These are phyloP conservation scores for Theocolax elegans DNA, from an alignment of 1,140 invertebrate species.

Conservation along the genomic window DNA sequence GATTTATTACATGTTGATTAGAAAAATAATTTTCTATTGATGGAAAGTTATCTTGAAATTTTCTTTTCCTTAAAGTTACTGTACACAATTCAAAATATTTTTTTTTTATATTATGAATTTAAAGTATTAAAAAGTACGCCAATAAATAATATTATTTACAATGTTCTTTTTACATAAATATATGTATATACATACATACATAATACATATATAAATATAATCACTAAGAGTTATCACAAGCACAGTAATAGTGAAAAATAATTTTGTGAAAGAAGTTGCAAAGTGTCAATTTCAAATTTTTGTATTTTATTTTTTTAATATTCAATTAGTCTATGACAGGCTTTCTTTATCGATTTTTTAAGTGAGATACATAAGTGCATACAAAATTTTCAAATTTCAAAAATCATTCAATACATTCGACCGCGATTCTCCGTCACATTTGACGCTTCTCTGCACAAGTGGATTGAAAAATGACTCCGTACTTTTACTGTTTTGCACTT, in stretches of 20 bases:
- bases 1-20: no score
- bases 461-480: slow-evolving; percentile 23
- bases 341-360: no score
- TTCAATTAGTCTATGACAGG: slow-evolving; percentile 14
- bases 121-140: slow-evolving; percentile 29
- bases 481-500: slow-evolving; percentile 12
- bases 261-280: background rate
- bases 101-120: slow-evolving; percentile 25
- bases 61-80: no score
- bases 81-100: background rate
- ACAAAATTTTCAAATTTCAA: no score
- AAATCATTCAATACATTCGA: slow-evolving; percentile 30
- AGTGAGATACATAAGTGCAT: no score
- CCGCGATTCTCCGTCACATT: background rate
- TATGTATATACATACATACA: no score
- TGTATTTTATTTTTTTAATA: no score
- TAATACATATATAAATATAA: no score
- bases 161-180: slow-evolving; percentile 16
- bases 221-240: slow-evolving; percentile 35
- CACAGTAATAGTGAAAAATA: slow-evolving; percentile 12
- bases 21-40: no score
- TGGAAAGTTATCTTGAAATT: no score
- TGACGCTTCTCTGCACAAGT: slow-evolving; percentile 18
- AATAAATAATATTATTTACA: slow-evolving; percentile 37
- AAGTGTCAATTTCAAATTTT: slow-evolving; percentile 6